Percentiles rank a stretch among this genome's conserved stretches.
These are phyloP conservation scores for Exocentrus adspersus DNA, from an alignment of 2,888 invertebrate species.

Conservation along the genomic window DNA sequence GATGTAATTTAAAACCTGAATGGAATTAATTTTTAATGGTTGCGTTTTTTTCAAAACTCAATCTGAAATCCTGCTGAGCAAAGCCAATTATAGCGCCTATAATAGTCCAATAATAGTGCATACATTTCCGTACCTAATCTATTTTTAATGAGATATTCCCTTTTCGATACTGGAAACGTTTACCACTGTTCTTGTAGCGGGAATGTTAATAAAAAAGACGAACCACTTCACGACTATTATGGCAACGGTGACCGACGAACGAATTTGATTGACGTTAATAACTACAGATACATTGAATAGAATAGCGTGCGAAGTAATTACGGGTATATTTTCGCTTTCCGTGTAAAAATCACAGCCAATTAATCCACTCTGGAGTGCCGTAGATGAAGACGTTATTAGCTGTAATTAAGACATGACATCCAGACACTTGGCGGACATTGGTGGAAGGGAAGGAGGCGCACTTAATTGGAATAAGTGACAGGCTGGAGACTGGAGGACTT, in stretches of 20 bases:
- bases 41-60: not conserved
- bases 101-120: not conserved
- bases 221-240: conserved; percentile 22
- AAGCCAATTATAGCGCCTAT: conserved; percentile 6
- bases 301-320: conserved; percentile 16
- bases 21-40: conserved; percentile 5
- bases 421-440: no score
- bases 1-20: not conserved
- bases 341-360: conserved; percentile 6
- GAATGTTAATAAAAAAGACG: conserved; percentile 8
- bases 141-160: conserved; percentile 24
- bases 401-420: conserved; percentile 23
- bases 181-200: no score
- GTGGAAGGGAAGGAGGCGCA: no score
- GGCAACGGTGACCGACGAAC: conserved; percentile 2
- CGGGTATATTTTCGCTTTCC: conserved; percentile 11
- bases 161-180: conserved; percentile 9
- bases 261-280: conserved; percentile 22
- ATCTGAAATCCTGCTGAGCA: conserved; percentile 3
- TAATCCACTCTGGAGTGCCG: conserved; percentile 10
- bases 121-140: no score
- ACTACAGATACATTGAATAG: conserved; percentile 12
- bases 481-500: not conserved
- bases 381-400: conserved; percentile 15
- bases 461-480: conserved; percentile 8